Base-by-base conservation (phyloP, 2,888 invertebrate genomes). In the Cryptocheilus praepositus region DNA sequence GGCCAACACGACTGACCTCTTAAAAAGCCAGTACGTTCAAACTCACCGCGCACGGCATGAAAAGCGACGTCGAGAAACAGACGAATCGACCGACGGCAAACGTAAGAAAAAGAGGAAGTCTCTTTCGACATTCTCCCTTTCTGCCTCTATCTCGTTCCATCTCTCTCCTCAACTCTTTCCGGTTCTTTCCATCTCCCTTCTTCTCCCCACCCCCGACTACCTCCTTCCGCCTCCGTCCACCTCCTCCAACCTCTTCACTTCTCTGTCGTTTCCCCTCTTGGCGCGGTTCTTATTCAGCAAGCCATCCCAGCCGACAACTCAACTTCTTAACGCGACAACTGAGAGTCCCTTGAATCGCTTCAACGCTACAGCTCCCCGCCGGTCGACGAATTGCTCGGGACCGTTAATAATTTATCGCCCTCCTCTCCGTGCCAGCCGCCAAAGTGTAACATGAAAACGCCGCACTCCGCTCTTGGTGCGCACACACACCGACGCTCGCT, bases 281-380 rank as follows among this genome's bases (percentile, higher is more conserved):
- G 19, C 54, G 25, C 44, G 22, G 11, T 25, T 61, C 53, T 8
- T 16, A 22, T 56, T 57, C 21, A 7, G 43, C 22, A 44, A 36
- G 49, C 66, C 16, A 36, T 63, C 21, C 52, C 62, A 28, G 25
- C 36, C 62, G 44, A 43, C 36, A 36, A 55, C 49, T 63, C 51
- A 56, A 63, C 64, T 56, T 64, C 56, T 67, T 67, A 67, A 67
- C 57, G 57, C 66, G 66, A 67, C 66, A 67, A 63, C 63, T 67
- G 64, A 67, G 63, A 36, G 36, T 36, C 36, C 36, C 36, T 36
- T 36, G 36, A 36, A 36, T 66, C 62, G 36, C 53, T 52, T 54
- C 15, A 21, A 13, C 52, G 19, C 52, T 5, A 11, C 13, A 3
- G 2, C 52, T 52, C 52, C 22, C 13, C 25, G 22, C 56, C 51